A percentile compares a stretch with the other conserved stretches of the same genome.
Evolutionary conservation across 2,797 vertebrate genomes (phyloP).

Genomic region (Limosa lapponica): DNA sequence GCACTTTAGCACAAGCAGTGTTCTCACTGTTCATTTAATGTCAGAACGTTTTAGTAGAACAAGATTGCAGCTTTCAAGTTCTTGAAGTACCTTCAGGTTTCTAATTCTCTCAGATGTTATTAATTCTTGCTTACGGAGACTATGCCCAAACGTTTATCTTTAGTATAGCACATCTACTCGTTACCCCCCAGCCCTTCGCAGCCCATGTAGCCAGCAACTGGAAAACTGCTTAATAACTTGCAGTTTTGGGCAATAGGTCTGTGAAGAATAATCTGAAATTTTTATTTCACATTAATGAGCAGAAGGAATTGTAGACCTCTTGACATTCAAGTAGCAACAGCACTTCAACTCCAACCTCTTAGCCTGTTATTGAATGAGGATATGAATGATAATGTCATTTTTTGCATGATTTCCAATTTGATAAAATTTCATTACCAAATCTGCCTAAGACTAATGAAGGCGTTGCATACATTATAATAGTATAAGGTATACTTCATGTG

Average conservation of each 20-base stretch:
- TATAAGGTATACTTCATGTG: neutral
- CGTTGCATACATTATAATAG: neutral
- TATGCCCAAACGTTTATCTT: neutral
- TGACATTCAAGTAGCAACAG: neutral
- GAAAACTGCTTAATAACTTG: neutral
- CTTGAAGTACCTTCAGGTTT: neutral
- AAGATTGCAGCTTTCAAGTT: neutral
- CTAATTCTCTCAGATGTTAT: neutral
- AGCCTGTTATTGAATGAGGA: neutral
- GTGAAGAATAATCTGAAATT: neutral
- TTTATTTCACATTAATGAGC: neutral
- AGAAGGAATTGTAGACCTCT: conserved; percentile 2
- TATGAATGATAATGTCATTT: neutral
- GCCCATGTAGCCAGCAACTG: neutral
- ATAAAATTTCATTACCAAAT: neutral
- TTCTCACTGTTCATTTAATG: neutral
- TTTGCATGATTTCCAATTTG: neutral
- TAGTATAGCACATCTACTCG: neutral
- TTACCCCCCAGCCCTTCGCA: neutral
- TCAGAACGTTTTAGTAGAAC: neutral
- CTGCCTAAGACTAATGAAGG: neutral
- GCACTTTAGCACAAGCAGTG: neutral
- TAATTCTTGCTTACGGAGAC: neutral
- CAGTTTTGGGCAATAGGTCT: neutral
- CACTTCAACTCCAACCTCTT: neutral